Conservation (phyloP, 1,140 invertebrate genomes). For the Paralvinella palmiformis region DNA sequence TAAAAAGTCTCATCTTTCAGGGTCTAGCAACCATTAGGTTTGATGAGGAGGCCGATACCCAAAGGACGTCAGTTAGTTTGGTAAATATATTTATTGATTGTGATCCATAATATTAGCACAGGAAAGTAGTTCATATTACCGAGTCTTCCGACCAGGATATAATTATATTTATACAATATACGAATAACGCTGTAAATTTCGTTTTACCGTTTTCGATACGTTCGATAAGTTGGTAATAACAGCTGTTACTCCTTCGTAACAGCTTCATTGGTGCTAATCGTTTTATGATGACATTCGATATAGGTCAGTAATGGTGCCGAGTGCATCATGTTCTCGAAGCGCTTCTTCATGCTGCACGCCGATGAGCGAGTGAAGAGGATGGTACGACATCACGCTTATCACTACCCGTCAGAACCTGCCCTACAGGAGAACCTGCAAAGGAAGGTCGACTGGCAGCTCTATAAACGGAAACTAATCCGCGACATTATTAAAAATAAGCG, state of each 20-base stretch:
- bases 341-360: conserved; percentile 37
- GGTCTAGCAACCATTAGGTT: conserved; percentile 33
- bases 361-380: conserved; percentile 29
- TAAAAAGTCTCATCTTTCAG: conserved; percentile 27
- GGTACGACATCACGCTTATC: conserved; percentile 27
- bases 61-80: conserved; percentile 33
- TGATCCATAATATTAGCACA: background rate
- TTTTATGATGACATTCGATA: background rate
- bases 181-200: background rate
- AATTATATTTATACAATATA: background rate
- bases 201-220: background rate
- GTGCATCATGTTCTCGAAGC: conserved; percentile 41
- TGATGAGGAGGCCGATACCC: conserved; percentile 22
- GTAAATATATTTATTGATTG: conserved; percentile 17
- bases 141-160: conserved; percentile 13
- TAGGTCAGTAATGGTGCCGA: conserved; percentile 43
- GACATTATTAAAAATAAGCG: background rate
- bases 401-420: conserved; percentile 36
- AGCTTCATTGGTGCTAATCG: background rate
- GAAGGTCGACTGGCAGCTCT: conserved; percentile 34
- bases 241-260: background rate
- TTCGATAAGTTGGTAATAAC: background rate
- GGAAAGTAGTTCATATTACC: conserved; percentile 12
- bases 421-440: conserved; percentile 39
- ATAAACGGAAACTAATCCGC: conserved; percentile 12